These are phyloP conservation scores for Sardinella longiceps DNA, from an alignment of 2,797 vertebrate species.

Conservation along the genomic window DNA sequence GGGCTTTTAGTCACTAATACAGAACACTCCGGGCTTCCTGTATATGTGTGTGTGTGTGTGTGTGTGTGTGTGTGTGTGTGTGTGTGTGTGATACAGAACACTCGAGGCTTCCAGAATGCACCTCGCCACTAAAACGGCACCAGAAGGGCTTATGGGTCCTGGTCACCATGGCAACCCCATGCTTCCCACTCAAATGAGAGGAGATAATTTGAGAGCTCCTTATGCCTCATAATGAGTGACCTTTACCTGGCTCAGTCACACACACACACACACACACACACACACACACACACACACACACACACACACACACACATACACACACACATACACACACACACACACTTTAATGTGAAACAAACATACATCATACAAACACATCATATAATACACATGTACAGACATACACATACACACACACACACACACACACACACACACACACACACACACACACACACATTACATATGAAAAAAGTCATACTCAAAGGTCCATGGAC, in stretches of 20 bases:
- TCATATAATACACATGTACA: not conserved
- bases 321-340: not conserved
- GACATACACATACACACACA: not conserved
- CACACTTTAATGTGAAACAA: not conserved
- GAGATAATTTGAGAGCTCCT: slow-evolving; percentile 51
- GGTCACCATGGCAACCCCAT: slow-evolving; percentile 79
- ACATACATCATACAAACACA: not conserved
- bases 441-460: slow-evolving; percentile 1
- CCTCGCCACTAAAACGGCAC: slow-evolving; percentile 61
- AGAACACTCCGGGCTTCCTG: slow-evolving; percentile 48
- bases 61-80: not conserved
- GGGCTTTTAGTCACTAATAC: slow-evolving; percentile 50
- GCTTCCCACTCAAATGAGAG: slow-evolving; percentile 45
- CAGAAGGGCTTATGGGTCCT: slow-evolving; percentile 69
- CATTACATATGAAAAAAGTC: too few species aligned
- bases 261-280: slow-evolving; percentile 13
- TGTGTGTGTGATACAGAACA: slow-evolving; percentile 42
- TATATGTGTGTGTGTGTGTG: slow-evolving; percentile 14
- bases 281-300: not conserved
- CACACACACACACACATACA: not conserved
- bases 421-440: slow-evolving; percentile 1
- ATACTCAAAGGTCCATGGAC: too few species aligned
- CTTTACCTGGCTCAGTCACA: slow-evolving; percentile 41
- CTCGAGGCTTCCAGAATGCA: slow-evolving; percentile 42
- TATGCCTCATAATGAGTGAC: slow-evolving; percentile 50